Evolutionary conservation across 2,797 vertebrate genomes (phyloP).

Genomic region (Microcaecilia unicolor): DNA sequence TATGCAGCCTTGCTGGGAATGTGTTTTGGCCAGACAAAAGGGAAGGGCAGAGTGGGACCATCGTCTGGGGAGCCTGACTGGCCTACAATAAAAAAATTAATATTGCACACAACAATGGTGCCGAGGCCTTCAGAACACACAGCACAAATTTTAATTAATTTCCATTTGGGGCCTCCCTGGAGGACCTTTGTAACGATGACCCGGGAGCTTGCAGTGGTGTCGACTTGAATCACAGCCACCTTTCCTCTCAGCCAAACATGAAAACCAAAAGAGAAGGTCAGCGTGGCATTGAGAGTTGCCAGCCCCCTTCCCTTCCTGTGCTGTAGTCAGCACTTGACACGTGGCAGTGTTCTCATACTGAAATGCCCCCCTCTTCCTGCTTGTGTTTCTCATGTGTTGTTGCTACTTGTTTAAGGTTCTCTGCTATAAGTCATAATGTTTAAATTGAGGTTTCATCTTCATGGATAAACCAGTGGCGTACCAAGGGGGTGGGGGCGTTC

Average conservation of each 20-base stretch:
- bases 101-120: slow-evolving; percentile 81
- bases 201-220: slow-evolving; percentile 53
- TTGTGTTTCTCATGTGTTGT: too few species aligned
- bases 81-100: slow-evolving; percentile 81
- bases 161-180: slow-evolving; percentile 82
- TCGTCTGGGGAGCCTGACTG: slow-evolving; percentile 74
- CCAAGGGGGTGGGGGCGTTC: too few species aligned
- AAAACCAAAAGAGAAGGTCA: slow-evolving; percentile 57
- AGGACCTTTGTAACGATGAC: slow-evolving; percentile 66
- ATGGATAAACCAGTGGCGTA: too few species aligned
- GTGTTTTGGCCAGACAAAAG: slow-evolving; percentile 85
- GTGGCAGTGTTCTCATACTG: too few species aligned
- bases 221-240: slow-evolving; percentile 69
- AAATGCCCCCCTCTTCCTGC: slow-evolving; percentile 42
- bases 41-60: slow-evolving; percentile 58
- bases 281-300: slow-evolving; percentile 51
- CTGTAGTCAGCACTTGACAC: too few species aligned
- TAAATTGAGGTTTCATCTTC: too few species aligned
- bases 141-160: slow-evolving; percentile 98
- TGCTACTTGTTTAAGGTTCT: slow-evolving; percentile 56
- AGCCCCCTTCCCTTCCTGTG: slow-evolving; percentile 55
- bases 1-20: slow-evolving; percentile 78
- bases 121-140: slow-evolving; percentile 77
- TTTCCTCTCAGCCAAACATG: slow-evolving; percentile 58
- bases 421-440: too few species aligned